Base-by-base conservation (phyloP, 37 sponge, comb jelly and placozoan species). In the Oopsacas minuta region DNA sequence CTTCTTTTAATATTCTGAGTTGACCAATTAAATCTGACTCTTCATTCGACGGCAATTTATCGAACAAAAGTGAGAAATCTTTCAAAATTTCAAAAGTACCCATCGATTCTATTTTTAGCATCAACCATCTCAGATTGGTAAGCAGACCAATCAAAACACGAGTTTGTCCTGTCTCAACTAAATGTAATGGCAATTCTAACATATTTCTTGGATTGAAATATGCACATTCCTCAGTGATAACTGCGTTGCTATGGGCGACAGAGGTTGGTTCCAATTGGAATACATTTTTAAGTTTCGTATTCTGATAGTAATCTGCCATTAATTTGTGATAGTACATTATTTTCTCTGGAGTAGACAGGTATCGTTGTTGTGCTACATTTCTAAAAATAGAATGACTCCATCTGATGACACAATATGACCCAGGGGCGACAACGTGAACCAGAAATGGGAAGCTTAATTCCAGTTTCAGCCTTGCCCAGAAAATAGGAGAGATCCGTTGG, bases 11-110 rank as follows among this genome's bases (percentile, higher is more conserved):
- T 25, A 61, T 61, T 61, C 75, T 3, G 32, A 61, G 22, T 34
- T 61, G 75, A n/a, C 75, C 17, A 61, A 61, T 61, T 34, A 61
- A n/a, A 61, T 61, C 75, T 34, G 75, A 61, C 28, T 61, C 75
- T n/a, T 61, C 75, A n/a, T 10, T 25, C 20, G 20, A n/a, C 5
- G 75, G 75, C 75, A 61, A n/a, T 61, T 61, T 61, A n/a, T 61
- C 75, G 30, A 61, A 61, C 75, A 61, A n/a, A 61, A 61, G 75
- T 61, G 75, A 25, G 75, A 61, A 61, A 61, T 61, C 75, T n/a
- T 34, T 61, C 75, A 61, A 61, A 25, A 61, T 3, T 34, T 61
- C 75, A 61, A n/a, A 61, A 7, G 28, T n/a, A 3, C 75, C 75
- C 1, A 61, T n/a, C 30, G 75, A 61, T 61, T 61, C 75, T 61